Evolutionary conservation across 2,888 invertebrate species (phyloP), one percentile per base, ranked within the genome.

Genomic region (Melanophora roralis): DNA sequence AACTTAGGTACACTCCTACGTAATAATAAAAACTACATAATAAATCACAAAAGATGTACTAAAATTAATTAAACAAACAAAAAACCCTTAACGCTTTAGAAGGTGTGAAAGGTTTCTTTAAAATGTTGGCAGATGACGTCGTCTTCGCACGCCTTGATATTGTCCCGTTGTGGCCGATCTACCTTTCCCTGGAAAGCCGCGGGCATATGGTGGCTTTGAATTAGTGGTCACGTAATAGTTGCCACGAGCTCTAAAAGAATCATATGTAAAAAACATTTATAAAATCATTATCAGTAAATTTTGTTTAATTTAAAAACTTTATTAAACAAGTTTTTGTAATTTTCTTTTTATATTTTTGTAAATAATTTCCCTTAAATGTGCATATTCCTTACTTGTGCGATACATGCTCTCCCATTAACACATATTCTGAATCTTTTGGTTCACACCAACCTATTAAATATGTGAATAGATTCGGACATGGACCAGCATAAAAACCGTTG

Each of bases 161-260:
- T 87, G 87, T 6, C 87, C 87, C 36, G 88, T 89, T 23, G 78
- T 81, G n/a, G 80, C 60, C 2, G 89, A 86, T 3, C 89, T 86
- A 32, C 91, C 91, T 88, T 93, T 93, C 76, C 92, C 93, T 12
- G 95, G 95, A 85, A 94, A 94, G 7, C 96, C 96, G 87, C 94
- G 92, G n/a, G 96, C 95, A 89, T 94, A 96, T 1, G 96, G 96
- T 78, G 94, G 94, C 86, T 93, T 93, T 2, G 94, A 94, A 90
- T 96, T 96, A 64, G 96, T 96, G 73, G 94, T 94, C n/a, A 96
- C 94, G 88, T 96, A 96, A 87, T 94, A 96, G 14, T 94, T 93
- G n/a, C 96, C 96, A 85, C 96, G 92, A 14, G 96, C 95, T 85
- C 96, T 96, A 81, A 68, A 81, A 82, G n/a, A n/a, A n/a, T n/a